These are phyloP conservation scores for Aromia moschata DNA, from an alignment of 2,888 invertebrate species.

Conservation along the genomic window DNA sequence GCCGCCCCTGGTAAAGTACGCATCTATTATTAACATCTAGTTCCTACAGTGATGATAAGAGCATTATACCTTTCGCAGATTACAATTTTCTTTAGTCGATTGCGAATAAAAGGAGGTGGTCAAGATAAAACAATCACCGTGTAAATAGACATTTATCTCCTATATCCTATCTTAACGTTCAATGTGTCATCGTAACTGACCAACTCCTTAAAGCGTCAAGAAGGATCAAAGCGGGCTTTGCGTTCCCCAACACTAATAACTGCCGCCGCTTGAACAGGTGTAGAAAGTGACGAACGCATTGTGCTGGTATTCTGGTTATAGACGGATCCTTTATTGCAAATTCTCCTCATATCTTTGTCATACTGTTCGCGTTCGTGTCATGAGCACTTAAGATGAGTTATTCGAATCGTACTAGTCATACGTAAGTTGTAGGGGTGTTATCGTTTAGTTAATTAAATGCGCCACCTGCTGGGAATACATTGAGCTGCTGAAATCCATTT, in stretches of 20 bases:
- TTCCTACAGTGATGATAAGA: no score
- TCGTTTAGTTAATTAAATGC: slow-evolving; percentile 11
- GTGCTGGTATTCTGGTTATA: slow-evolving; percentile 38
- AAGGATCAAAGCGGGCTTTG: slow-evolving; percentile 22
- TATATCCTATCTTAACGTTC: no score
- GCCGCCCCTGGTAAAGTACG: no score
- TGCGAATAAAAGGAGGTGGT: no score
- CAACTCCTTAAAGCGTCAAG: slow-evolving; percentile 12
- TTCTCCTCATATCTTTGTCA: slow-evolving; percentile 41
- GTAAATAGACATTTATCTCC: no score
- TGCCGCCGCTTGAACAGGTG: slow-evolving; percentile 41
- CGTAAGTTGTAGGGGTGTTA: not conserved
- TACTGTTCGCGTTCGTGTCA: slow-evolving; percentile 31
- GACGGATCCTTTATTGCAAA: slow-evolving; percentile 45
- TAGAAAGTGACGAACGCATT: slow-evolving; percentile 43
- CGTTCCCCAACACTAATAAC: slow-evolving; percentile 41
- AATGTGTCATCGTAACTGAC: slow-evolving; percentile 3
- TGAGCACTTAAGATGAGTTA: slow-evolving; percentile 32
- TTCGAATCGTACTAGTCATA: not conserved
- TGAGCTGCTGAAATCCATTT: not conserved
- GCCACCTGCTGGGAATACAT: slow-evolving; percentile 2
- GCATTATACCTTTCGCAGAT: no score
- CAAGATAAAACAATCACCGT: no score
- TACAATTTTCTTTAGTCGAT: no score
- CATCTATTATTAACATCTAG: no score